These are phyloP conservation scores for Channa maculata DNA, from an alignment of 2,113 vertebrate species.

Conservation along the genomic window DNA sequence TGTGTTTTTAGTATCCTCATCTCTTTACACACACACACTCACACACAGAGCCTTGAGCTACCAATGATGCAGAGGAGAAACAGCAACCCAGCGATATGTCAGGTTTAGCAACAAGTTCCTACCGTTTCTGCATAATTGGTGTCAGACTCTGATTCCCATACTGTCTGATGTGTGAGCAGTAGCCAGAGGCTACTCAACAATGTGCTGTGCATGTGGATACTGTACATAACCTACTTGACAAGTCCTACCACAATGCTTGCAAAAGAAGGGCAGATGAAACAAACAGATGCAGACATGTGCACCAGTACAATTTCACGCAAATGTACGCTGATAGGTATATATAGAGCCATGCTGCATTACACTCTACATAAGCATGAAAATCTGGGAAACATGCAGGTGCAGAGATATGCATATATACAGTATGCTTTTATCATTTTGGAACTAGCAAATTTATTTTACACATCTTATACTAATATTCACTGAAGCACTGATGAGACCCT, in stretches of 20 bases:
- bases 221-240: slow-evolving; percentile 68
- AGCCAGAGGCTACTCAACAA: slow-evolving; percentile 64
- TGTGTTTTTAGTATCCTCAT: slow-evolving; percentile 37
- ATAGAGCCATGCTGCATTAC: slow-evolving; percentile 15
- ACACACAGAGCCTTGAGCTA: slow-evolving; percentile 53
- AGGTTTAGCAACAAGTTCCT: slow-evolving; percentile 70
- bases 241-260: slow-evolving; percentile 42
- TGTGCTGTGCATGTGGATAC: slow-evolving; percentile 49
- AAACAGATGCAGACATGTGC: slow-evolving; percentile 49
- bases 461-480: slow-evolving; percentile 13
- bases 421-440: slow-evolving; percentile 4
- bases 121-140: slow-evolving; percentile 79
- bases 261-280: slow-evolving; percentile 36
- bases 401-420: neutral
- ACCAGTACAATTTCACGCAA: slow-evolving; percentile 18
- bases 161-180: slow-evolving; percentile 64
- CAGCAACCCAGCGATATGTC: slow-evolving; percentile 64
- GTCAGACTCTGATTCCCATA: slow-evolving; percentile 74
- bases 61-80: slow-evolving; percentile 61
- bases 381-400: neutral
- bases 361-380: neutral
- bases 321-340: slow-evolving; percentile 38
- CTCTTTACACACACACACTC: slow-evolving; percentile 14
- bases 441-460: neutral
- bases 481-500: slow-evolving; percentile 7